phyloP scores from a whole-genome alignment of 2,113 vertebrate species.

The Amazona vittata region DNA sequence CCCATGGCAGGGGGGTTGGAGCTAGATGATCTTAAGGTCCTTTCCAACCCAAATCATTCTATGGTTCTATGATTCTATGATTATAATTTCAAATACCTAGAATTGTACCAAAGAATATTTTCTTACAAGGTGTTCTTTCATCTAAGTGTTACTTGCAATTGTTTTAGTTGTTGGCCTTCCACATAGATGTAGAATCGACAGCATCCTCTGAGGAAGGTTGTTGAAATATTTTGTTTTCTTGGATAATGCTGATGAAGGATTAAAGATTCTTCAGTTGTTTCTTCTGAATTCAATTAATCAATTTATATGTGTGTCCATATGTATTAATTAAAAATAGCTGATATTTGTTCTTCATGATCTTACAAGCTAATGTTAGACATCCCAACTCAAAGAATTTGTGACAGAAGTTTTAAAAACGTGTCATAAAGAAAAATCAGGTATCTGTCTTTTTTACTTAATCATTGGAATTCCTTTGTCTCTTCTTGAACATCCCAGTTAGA shows the following conservation, averaged over 20 bases:
- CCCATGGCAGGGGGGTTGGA: not conserved
- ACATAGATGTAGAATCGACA: not conserved
- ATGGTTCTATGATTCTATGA: not conserved
- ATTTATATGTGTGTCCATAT: not conserved
- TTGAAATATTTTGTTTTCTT: not conserved
- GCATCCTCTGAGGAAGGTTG: not conserved
- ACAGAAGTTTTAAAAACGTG: not conserved
- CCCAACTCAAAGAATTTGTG: not conserved
- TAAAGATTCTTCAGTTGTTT: not conserved
- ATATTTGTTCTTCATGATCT: not conserved
- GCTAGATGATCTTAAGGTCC: not conserved
- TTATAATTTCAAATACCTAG: not conserved
- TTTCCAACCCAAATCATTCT: not conserved
- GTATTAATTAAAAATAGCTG: not conserved
- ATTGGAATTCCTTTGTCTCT: not conserved
- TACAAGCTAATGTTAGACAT: not conserved
- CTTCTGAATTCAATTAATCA: not conserved
- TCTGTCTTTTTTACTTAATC: not conserved
- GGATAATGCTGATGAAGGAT: not conserved
- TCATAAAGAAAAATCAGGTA: not conserved
- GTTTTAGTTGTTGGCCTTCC: not conserved
- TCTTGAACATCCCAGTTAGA: not conserved
- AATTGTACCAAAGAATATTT: not conserved
- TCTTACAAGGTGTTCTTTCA: not conserved
- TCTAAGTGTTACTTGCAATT: not conserved